Evolutionary conservation across 2,797 vertebrate species (phyloP), one percentile per base, ranked within the genome.

Genomic region (Salmo trutta): DNA sequence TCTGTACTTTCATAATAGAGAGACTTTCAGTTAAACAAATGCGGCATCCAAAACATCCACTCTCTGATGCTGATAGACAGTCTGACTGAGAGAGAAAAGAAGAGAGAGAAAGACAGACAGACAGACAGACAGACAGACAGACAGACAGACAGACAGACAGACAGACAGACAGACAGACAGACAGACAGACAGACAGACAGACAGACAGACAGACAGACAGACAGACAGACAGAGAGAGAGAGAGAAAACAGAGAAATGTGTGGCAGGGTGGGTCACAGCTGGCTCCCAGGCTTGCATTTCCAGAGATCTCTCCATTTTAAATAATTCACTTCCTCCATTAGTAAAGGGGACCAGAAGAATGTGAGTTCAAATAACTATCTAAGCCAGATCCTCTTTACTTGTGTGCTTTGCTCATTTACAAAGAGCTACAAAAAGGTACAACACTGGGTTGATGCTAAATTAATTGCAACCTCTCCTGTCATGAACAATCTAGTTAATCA

Each of bases 221-320:
- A 78, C 76, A 27, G 74, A 85, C 19, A 19, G 19, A 27, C 51
- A 29, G 54, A n/a, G 19, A 29, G 64, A 36, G 31, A 77, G 47
- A 77, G 80, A 78, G 77, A 27, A 73, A 85, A 76, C 67, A 59
- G 77, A 69, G 69, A 77, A 80, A 81, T 73, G 69, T 82, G 78
- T 85, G 85, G 73, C 81, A 84, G 80, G 41, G 41, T 47, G 10
- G 41, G 84, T 88, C 82, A 84, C 86, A 90, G 87, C 89, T 91
- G 88, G 83, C 90, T 81, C 65, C 65, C 67, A 80, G 59, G 69
- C 21, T 88, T 89, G 79, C 76, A 71, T 67, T 78, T 74, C 85
- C 81, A 80, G 75, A 85, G 82, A 81, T 73, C 86, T 77, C 83
- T 80, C 70, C 78, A 79, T 84, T 64, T 86, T 84, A 85, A 88